Evolutionary conservation across 2,113 vertebrate species (phyloP).

Genomic region (Andinoacara biseriatus): DNA sequence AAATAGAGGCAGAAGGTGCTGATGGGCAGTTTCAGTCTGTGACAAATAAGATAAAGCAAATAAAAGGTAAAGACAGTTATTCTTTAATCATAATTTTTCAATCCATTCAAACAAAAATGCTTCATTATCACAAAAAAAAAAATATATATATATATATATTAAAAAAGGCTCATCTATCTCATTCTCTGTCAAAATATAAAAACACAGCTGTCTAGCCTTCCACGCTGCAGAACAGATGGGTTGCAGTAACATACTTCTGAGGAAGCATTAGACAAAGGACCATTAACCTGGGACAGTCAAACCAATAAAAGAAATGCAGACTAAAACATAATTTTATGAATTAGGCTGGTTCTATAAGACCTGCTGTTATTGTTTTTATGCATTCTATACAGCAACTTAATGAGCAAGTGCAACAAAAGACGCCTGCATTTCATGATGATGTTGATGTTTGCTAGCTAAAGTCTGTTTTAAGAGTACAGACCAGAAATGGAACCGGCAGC

Average conservation of each 20-base stretch:
- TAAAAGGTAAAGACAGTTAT: constrained; percentile 25
- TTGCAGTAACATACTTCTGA: constrained; percentile 6
- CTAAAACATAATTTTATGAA: constrained; percentile 8
- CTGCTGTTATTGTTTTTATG: neutral
- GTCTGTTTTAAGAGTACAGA: constrained; percentile 13
- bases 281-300: constrained; percentile 12
- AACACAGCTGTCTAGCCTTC: constrained; percentile 13
- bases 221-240: constrained; percentile 16
- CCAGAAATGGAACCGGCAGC: constrained; percentile 11
- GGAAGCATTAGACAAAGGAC: constrained; percentile 22
- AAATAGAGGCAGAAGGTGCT: neutral
- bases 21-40: neutral
- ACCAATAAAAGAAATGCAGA: constrained; percentile 8
- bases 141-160: neutral
- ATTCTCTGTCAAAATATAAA: constrained; percentile 28
- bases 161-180: neutral
- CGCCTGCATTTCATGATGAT: neutral
- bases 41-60: constrained; percentile 34
- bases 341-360: neutral
- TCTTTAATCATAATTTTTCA: constrained; percentile 45
- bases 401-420: neutral
- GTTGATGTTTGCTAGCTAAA: neutral
- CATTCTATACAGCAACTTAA: neutral
- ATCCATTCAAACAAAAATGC: neutral
- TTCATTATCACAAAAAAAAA: neutral